Evolutionary conservation across 2,888 invertebrate genomes (phyloP).

Genomic region (Ochropleura leucogaster): DNA sequence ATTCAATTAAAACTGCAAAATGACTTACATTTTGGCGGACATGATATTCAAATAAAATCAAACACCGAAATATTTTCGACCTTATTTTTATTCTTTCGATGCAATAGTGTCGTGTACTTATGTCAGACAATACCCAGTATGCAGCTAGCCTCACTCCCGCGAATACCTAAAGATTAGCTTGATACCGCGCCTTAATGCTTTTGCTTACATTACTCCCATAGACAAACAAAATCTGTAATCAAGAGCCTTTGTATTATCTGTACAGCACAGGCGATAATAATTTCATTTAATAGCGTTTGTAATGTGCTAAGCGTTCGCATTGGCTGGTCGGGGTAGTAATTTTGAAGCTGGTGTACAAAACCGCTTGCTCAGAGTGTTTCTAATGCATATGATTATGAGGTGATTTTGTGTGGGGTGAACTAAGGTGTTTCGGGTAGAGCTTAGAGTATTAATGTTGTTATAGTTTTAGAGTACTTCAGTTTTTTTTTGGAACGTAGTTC

Average conservation of each 20-base stretch:
- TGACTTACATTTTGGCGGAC: too few relatives aligned
- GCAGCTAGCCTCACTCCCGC: too few relatives aligned
- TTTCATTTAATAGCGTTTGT: constrained; percentile 58
- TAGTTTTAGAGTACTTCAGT: background rate
- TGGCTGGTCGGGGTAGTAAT: constrained; percentile 35
- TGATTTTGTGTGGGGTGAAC: constrained; percentile 28
- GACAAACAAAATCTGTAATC: constrained; percentile 58
- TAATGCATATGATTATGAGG: constrained; percentile 67
- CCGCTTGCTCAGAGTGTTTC: constrained; percentile 66
- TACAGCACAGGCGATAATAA: constrained; percentile 59
- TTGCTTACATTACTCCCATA: constrained; percentile 11
- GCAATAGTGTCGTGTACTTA: too few relatives aligned
- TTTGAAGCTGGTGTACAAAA: constrained; percentile 56
- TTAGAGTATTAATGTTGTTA: background rate
- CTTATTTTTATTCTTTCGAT: too few relatives aligned
- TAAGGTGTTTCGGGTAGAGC: background rate
- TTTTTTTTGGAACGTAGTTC: too few relatives aligned
- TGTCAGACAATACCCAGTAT: too few relatives aligned
- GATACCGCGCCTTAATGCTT: too few relatives aligned
- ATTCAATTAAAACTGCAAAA: too few relatives aligned
- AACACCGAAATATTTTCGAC: too few relatives aligned
- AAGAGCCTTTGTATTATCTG: constrained; percentile 52
- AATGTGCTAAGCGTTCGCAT: constrained; percentile 56
- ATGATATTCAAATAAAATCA: too few relatives aligned
- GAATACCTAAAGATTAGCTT: too few relatives aligned